Evolutionary conservation across 2,113 vertebrate genomes (phyloP), one percentile per base, ranked within the genome.

Genomic region (Heliornis fulica): DNA sequence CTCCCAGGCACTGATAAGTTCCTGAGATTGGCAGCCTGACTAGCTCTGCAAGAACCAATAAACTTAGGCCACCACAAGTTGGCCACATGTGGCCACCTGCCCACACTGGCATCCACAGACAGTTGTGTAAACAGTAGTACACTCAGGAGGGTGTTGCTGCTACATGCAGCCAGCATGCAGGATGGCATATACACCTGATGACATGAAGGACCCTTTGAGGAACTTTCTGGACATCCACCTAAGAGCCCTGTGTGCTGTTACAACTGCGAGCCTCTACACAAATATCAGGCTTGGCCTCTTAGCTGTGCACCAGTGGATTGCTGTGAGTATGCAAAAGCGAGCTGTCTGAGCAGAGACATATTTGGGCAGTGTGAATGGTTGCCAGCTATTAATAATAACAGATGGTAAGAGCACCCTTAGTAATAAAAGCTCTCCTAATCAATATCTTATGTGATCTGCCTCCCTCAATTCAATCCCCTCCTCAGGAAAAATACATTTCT

Each of bases 181-280:
- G 22, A 5, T 51, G 46, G 11, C 23, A 2, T 18, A 29, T 9
- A 34, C 5, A 28, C 7, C 6, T 46, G 19, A 12, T 48, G 48
- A 63, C 63, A 36, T 13, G 19, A 76, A 50, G 14, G 38, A 41
- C 9, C 7, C 8, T 76, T 50, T 41, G 19, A 54, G 48, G 17
- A 38, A 15, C 41, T 70, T 68, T 16, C 38, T 66, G 41, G 56
- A 36, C 19, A 57, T 15, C 23, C 51, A 36, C 15, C 19, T 21
- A 21, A 21, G 41, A 76, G 38, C 13, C 10, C 12, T 5, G 21
- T 34, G 29, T 45, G 41, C 56, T 66, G 10, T n/a, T 26, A 25
- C 0, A 1, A 15, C 53, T 10, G 23, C 28, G 2, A 4, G 0
- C 11, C 56, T 81, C 74, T 70, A 54, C 1, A 1, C 54, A 60